These are phyloP conservation scores for Ascaphus truei DNA, from an alignment of 2,113 vertebrate species.

Conservation along the genomic window DNA sequence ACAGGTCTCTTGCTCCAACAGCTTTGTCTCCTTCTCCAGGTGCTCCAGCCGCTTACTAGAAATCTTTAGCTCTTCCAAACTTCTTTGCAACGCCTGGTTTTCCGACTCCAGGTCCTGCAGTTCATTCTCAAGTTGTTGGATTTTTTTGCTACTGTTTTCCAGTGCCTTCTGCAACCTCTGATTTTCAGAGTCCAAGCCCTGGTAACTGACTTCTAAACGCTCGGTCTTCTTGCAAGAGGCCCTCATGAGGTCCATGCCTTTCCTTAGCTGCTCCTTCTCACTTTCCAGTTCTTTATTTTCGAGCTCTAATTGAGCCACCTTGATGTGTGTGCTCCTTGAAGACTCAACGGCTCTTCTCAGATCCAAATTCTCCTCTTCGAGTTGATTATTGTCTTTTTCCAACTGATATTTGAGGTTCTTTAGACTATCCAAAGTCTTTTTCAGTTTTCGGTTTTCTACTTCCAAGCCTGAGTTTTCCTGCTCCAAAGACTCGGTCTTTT, in stretches of 20 bases:
- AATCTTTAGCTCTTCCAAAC: constrained; percentile 92
- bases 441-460: constrained; percentile 82
- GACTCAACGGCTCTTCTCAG: constrained; percentile 80
- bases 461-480: constrained; percentile 89
- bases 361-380: constrained; percentile 91
- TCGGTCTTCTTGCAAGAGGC: constrained; percentile 91
- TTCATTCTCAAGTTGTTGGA: constrained; percentile 89
- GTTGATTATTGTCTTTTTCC: constrained; percentile 89
- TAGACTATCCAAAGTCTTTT: constrained; percentile 84
- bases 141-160: constrained; percentile 94
- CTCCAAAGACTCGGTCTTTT: constrained; percentile 86
- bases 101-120: constrained; percentile 88
- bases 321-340: constrained; percentile 77
- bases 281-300: constrained; percentile 92
- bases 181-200: constrained; percentile 94
- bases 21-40: constrained; percentile 88
- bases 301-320: constrained; percentile 81
- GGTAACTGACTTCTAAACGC: constrained; percentile 91
- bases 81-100: constrained; percentile 88
- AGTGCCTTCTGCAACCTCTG: constrained; percentile 92
- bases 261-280: constrained; percentile 86
- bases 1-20: constrained; percentile 87
- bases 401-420: constrained; percentile 84
- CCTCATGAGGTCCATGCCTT: constrained; percentile 87
- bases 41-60: constrained; percentile 94